phyloP scores from a whole-genome alignment of 2,113 vertebrate species.

The Paramormyrops kingsleyae region DNA sequence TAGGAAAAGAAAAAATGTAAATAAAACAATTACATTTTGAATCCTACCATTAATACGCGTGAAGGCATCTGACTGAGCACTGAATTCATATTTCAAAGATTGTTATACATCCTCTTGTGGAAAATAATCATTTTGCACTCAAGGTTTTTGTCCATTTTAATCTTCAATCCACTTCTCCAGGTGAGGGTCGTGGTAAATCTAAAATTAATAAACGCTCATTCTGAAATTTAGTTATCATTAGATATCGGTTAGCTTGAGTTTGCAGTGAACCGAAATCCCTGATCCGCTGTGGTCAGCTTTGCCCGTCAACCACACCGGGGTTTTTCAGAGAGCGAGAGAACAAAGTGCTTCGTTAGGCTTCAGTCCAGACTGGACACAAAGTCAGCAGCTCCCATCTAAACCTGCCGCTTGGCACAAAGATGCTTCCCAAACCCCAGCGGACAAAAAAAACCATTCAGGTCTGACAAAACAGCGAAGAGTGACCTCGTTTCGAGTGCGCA shows the following conservation, averaged over 20 bases:
- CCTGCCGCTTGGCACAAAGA: conserved; percentile 4
- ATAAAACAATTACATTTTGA: background rate
- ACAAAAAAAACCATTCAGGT: background rate
- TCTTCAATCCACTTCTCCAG: background rate
- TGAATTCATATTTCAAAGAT: background rate
- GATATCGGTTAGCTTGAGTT: background rate
- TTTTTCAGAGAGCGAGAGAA: background rate
- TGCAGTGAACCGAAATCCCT: background rate
- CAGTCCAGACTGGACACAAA: background rate
- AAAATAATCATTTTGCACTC: background rate
- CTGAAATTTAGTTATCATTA: background rate
- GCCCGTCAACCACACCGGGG: background rate
- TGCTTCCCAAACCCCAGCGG: background rate
- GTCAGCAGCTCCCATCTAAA: background rate
- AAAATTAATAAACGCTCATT: background rate
- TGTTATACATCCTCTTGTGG: background rate
- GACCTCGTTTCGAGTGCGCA: background rate
- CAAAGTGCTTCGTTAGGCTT: background rate
- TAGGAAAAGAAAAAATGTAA: background rate
- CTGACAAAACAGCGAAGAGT: background rate
- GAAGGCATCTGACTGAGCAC: conserved; percentile 2
- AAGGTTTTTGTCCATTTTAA: background rate
- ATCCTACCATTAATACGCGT: background rate
- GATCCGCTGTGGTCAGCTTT: background rate
- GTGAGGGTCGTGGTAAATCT: background rate